Evolutionary conservation across 2,797 vertebrate genomes (phyloP).

Genomic region (Sternarchorhynchus goeldii): DNA sequence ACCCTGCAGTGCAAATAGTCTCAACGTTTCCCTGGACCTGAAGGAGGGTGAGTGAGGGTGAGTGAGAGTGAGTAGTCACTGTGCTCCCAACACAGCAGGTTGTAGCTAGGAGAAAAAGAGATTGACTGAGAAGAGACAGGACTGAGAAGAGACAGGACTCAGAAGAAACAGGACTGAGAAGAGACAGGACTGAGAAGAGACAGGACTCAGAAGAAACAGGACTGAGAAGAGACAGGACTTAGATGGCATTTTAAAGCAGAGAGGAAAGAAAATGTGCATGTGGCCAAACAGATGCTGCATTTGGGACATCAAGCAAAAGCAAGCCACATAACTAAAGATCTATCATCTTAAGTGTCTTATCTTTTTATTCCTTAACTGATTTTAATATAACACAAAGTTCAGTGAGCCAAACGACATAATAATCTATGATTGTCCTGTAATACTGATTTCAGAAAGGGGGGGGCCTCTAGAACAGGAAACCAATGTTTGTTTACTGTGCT

Average conservation of each 20-base stretch:
- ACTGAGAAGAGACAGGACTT: background rate
- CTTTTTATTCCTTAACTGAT: no score
- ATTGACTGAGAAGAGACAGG: conserved; percentile 6
- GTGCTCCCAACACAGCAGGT: conserved; percentile 66
- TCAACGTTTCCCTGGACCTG: conserved; percentile 46
- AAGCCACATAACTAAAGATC: no score
- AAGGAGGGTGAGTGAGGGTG: conserved; percentile 36
- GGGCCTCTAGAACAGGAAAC: background rate
- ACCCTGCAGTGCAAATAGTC: conserved; percentile 58
- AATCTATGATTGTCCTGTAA: background rate
- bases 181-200: background rate
- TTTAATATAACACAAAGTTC: no score
- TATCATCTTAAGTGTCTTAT: no score
- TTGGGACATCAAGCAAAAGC: background rate
- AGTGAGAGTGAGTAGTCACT: conserved; percentile 53
- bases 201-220: background rate
- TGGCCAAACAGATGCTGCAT: background rate
- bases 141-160: conserved; percentile 21
- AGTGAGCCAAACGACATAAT: no score
- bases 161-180: background rate
- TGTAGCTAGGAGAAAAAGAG: conserved; percentile 5
- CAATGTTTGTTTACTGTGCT: background rate
- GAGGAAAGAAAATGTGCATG: conserved; percentile 20
- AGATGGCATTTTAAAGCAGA: conserved; percentile 34
- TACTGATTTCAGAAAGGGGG: background rate